These are phyloP conservation scores for Malthinus seriepunctatus DNA, from an alignment of 2,888 invertebrate genomes.

Conservation along the genomic window DNA sequence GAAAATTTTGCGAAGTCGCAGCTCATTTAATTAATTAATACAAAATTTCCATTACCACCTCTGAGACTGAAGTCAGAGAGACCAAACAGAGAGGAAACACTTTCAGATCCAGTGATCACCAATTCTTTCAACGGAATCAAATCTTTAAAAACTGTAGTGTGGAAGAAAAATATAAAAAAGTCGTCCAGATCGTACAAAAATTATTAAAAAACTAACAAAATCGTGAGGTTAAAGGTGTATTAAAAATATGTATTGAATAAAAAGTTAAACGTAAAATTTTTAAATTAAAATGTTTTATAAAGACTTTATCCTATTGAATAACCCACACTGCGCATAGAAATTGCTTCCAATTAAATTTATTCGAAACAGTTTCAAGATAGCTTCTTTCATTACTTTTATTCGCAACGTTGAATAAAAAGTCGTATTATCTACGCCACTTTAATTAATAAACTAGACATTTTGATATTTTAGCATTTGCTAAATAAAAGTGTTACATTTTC, in stretches of 20 bases:
- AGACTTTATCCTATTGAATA: constrained; percentile 15
- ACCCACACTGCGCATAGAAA: constrained; percentile 13
- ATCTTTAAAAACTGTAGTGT: too few species aligned
- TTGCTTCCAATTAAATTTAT: constrained; percentile 33
- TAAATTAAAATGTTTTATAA: constrained; percentile 10
- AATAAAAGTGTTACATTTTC: constrained; percentile 38
- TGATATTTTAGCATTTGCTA: constrained; percentile 35
- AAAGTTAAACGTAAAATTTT: constrained; percentile 6
- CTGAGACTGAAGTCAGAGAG: too few species aligned
- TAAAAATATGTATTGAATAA: background rate
- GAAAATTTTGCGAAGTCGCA: too few species aligned
- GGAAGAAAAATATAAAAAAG: too few species aligned
- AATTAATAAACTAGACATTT: constrained; percentile 35
- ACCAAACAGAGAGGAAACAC: too few species aligned
- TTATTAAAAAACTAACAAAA: too few species aligned
- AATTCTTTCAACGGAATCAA: too few species aligned
- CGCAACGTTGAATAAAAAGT: constrained; percentile 29
- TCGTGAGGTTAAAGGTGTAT: too few species aligned
- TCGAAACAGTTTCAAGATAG: constrained; percentile 29
- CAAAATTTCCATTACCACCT: too few species aligned
- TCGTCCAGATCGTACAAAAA: too few species aligned
- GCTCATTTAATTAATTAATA: too few species aligned
- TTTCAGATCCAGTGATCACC: too few species aligned
- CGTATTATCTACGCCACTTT: constrained; percentile 36
- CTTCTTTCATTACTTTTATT: constrained; percentile 36